These are phyloP conservation scores for Emydocephalus ijimae DNA, from an alignment of 2,113 vertebrate genomes.

Conservation along the genomic window DNA sequence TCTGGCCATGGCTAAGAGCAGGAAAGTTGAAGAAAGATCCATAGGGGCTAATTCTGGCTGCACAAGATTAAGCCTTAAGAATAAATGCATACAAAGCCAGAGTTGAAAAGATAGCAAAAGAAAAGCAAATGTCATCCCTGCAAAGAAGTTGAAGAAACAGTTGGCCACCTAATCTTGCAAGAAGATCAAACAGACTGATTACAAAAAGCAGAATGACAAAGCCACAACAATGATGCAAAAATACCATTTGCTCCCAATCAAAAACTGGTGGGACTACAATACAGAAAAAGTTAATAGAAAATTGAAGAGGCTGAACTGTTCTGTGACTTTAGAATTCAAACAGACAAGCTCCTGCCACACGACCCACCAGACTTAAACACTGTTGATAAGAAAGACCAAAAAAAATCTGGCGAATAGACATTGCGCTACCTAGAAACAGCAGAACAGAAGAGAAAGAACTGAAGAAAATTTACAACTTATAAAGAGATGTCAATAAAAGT, in stretches of 20 bases:
- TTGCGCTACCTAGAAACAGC: neutral
- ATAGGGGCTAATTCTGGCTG: neutral
- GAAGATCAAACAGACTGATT: neutral
- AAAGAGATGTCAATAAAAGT: neutral
- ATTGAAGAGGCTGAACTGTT: neutral
- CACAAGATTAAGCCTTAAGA: neutral
- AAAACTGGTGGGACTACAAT: neutral
- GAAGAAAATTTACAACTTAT: too few relatives aligned
- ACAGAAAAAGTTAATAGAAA: neutral
- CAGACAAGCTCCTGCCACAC: neutral
- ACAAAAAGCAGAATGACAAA: neutral
- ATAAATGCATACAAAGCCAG: neutral
- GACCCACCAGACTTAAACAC: neutral
- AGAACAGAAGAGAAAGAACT: neutral
- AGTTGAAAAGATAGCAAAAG: neutral
- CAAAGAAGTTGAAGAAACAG: neutral
- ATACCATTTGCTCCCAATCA: neutral
- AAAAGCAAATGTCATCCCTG: neutral
- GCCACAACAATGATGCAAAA: neutral
- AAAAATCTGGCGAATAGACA: neutral
- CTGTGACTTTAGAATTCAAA: neutral
- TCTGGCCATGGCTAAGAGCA: too few relatives aligned
- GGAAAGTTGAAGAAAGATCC: neutral
- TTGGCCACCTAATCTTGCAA: neutral
- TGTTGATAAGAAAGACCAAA: too few relatives aligned